Evolutionary conservation across 2,113 vertebrate genomes (phyloP).

Genomic region (Motacilla tschutschensis): DNA sequence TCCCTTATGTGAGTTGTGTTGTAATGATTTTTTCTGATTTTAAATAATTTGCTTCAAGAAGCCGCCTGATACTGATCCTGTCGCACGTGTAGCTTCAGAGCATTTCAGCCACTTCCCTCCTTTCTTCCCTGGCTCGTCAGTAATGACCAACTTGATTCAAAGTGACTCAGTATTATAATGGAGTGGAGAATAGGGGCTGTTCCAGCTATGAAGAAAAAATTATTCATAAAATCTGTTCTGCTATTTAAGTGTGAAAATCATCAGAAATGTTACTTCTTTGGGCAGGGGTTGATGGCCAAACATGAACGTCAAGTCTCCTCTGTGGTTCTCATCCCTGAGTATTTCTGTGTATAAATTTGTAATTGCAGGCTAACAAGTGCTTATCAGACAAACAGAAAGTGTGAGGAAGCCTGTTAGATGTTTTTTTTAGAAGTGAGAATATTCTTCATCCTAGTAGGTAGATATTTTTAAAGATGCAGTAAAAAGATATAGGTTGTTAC

Average conservation of each 20-base stretch:
- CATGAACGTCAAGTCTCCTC: background rate
- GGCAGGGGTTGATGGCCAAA: fast-evolving
- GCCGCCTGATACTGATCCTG: fast-evolving
- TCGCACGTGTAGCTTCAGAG: fast-evolving
- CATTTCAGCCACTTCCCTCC: background rate
- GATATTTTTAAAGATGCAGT: background rate
- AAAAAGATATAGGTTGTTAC: background rate
- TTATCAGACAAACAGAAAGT: background rate
- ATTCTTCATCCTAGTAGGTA: background rate
- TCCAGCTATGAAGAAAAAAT: slow-evolving; percentile 25
- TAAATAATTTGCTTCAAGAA: background rate
- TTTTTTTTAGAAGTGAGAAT: background rate
- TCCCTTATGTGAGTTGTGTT: background rate
- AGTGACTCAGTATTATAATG: background rate
- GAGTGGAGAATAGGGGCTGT: slow-evolving; percentile 13
- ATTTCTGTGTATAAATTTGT: background rate
- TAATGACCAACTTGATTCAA: background rate
- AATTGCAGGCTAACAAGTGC: background rate
- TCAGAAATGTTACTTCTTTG: background rate
- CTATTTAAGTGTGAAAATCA: background rate
- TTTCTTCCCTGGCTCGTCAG: background rate
- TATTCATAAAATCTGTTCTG: slow-evolving; percentile 33
- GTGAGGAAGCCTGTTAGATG: background rate
- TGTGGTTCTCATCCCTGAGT: background rate
- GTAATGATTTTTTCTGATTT: background rate